phyloP scores from a whole-genome alignment of 2,113 vertebrate genomes.

The Coryphaenoides rupestris region DNA sequence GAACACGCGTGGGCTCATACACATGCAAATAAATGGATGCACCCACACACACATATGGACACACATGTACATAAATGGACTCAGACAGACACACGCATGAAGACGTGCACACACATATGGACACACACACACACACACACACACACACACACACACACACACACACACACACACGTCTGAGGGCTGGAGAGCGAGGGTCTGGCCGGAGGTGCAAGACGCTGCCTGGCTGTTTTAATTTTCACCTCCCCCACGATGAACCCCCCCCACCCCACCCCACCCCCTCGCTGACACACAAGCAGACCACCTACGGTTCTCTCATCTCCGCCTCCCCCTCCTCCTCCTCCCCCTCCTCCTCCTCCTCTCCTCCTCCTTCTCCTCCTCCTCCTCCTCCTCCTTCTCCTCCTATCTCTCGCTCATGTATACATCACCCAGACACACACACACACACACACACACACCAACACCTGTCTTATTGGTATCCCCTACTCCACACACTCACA shows the following conservation, averaged over 20 bases:
- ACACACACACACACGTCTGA: constrained; percentile 19
- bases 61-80: too few species aligned
- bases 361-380: constrained; percentile 12
- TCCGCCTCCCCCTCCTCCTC: constrained; percentile 31
- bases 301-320: neutral
- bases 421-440: neutral
- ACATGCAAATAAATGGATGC: neutral
- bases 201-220: constrained; percentile 67
- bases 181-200: constrained; percentile 31
- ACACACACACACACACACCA: too few species aligned
- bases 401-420: neutral
- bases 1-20: too few species aligned
- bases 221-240: constrained; percentile 70
- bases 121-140: constrained; percentile 1
- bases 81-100: constrained; percentile 4
- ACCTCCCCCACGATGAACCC: constrained; percentile 65
- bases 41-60: neutral
- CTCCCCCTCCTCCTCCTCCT: neutral
- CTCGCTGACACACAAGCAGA: constrained; percentile 53
- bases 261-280: constrained; percentile 45
- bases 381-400: constrained; percentile 11
- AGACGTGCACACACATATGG: constrained; percentile 6
- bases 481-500: too few species aligned
- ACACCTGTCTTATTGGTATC: too few species aligned
- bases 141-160: constrained; percentile 14